Base-by-base conservation (phyloP, 2,888 invertebrate genomes). In the Ophion ventricosus region DNA sequence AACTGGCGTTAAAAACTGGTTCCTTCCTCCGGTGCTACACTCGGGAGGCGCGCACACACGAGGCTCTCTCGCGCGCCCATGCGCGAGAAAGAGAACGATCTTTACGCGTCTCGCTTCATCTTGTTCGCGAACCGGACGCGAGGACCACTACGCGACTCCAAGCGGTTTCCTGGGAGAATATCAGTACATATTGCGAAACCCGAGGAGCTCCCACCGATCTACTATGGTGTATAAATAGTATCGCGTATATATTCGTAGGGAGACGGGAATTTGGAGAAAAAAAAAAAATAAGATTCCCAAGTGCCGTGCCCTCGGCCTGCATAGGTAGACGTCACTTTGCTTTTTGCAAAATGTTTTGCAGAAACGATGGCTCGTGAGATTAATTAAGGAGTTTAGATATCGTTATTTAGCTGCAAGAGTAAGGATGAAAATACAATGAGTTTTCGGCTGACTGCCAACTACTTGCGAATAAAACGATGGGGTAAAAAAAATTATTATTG, bases 1-100 rank as follows among this genome's bases (percentile, higher is more conserved):
- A 84, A 83, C 84, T 84, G 85, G 86, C 83, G 85, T 85, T 85
- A 86, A 87, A 90, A 91, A 91, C 91, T 90, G 91, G 91, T 91
- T 91, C 90, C 88, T 87, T 87, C 82, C 82, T 84, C 72, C 70
- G 35, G 64, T 64, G 67, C 76, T 64, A 35, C 35, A 35, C 59
- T 61, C 73, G 73, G 49, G 69, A 43, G 54, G 57, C 67, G 57
- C 67, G 66, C 64, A 80, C 83, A 40, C 66, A 57, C 40, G 81
- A 57, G 54, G 29, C 70, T 72, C 73, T 84, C 73, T 73, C 56
- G 57, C 26, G 67, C 61, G 69, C 23, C 23, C 56, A 40, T 67
- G 49, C 74, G 81, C 59, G 74, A 54, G 69, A 64, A 23, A 1
- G 35, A 35, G 54, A 74, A 59, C 59, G 49, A 49, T 59, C 59